Conservation (phyloP, 1,140 invertebrate genomes). For the Drosophila bocki region DNA sequence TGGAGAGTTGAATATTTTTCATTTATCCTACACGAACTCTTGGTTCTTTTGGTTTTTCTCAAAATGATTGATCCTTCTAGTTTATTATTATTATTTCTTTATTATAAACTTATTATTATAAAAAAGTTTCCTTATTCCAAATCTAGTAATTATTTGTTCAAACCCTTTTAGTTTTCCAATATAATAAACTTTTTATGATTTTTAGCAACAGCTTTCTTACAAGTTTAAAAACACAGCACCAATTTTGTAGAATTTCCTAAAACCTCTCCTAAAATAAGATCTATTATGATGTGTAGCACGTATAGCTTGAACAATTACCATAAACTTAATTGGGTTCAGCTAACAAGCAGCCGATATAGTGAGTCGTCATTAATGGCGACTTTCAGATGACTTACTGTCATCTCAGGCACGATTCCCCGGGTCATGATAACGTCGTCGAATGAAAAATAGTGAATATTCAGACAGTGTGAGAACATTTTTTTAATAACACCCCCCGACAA, state of each 20-base stretch:
- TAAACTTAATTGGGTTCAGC: conserved; percentile 55
- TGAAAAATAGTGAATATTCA: conserved; percentile 50
- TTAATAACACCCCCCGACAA: conserved; percentile 64
- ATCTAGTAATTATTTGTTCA: no score
- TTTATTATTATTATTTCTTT: no score
- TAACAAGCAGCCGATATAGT: conserved; percentile 17
- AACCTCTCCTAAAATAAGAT: conserved; percentile 2
- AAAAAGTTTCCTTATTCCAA: no score
- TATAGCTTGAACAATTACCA: conserved; percentile 37
- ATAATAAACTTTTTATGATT: no score
- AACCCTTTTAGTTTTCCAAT: no score
- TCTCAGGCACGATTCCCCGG: conserved; percentile 58
- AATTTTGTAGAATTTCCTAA: neutral
- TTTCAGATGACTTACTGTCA: conserved; percentile 75
- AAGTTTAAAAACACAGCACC: no score
- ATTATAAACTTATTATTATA: no score
- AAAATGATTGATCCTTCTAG: no score
- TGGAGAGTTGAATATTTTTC: no score
- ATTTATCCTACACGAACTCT: no score
- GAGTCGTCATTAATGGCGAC: conserved; percentile 65
- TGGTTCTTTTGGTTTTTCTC: no score
- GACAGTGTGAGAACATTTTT: conserved; percentile 73
- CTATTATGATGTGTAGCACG: conserved; percentile 48
- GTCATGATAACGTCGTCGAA: conserved; percentile 41
- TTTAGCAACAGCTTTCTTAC: no score